phyloP scores from a whole-genome alignment of 2,888 invertebrate species.

The Serripes groenlandicus region DNA sequence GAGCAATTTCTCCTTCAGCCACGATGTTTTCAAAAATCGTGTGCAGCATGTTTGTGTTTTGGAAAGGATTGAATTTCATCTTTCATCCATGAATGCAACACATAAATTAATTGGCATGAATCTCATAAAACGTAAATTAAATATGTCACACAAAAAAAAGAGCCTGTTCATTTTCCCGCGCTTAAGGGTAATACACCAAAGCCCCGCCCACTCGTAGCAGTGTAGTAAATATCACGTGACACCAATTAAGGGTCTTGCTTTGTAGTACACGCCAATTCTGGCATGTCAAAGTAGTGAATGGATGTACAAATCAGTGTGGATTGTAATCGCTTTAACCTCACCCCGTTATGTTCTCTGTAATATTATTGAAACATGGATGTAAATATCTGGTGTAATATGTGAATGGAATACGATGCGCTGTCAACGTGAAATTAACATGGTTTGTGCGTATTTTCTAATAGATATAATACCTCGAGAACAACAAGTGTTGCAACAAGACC shows the following conservation, averaged over 20 bases:
- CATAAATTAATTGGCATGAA: too few species aligned
- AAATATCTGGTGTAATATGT: slow-evolving; percentile 3
- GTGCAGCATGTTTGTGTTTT: too few species aligned
- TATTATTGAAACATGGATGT: slow-evolving; percentile 14
- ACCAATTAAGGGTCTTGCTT: slow-evolving; percentile 45
- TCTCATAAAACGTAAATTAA: too few species aligned
- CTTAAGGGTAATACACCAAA: slow-evolving; percentile 10
- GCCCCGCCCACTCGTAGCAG: slow-evolving; percentile 66
- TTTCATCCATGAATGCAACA: too few species aligned
- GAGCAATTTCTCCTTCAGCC: neutral
- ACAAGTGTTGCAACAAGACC: slow-evolving; percentile 39
- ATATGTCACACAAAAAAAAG: too few species aligned
- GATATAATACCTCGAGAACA: slow-evolving; percentile 37
- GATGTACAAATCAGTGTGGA: neutral
- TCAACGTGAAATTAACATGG: slow-evolving; percentile 9
- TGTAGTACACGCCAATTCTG: slow-evolving; percentile 64
- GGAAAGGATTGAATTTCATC: too few species aligned
- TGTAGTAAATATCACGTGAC: slow-evolving; percentile 59
- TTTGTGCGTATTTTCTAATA: slow-evolving; percentile 51
- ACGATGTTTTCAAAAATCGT: neutral
- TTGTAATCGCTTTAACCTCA: slow-evolving; percentile 7
- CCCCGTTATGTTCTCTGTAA: slow-evolving; percentile 3
- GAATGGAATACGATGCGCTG: slow-evolving; percentile 42
- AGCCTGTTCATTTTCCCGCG: neutral
- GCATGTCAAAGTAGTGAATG: slow-evolving; percentile 62